Base-by-base conservation (phyloP, 1,140 invertebrate genomes). In the Drosophila busckii region DNA sequence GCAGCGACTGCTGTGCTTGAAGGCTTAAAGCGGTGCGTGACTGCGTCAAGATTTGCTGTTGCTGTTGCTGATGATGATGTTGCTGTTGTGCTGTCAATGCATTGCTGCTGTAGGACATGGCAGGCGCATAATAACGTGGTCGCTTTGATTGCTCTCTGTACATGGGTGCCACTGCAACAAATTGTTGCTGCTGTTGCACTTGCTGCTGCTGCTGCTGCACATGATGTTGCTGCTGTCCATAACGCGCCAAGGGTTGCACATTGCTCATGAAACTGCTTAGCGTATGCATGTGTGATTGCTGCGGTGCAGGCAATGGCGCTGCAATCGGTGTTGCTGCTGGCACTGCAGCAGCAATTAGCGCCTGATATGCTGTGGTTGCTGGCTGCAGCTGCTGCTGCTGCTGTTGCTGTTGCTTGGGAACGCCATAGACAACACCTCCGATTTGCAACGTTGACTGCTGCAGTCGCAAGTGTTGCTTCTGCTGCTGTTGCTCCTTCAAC, bases 241-340 rank as follows among this genome's bases (percentile, higher is more conserved):
- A 85, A 22, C 80, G 80, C 9, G 70, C 49, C 25, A 56, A 65
- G 0, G 82, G 82, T 40, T 85, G 75, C 13, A 85, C 82, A 0
- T 53, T 76, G 46, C 61, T 82, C 82, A 82, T 85, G 29, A 82
- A 82, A 50, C 82, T 85, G 15, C 82, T 53, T 32, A 84, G 63
- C 4, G 70, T 54, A 22, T 82, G 80, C 8, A 84, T 40, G 35
- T 82, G 75, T 8, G 64, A 62, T 23, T 64, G 56, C 19, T 78
- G 68, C n/a, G 67, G 61, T 13, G 67, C 68, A 0, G 40, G 17
- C 31, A 70, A 10, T 5, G 60, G 54, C 5, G 54, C 45, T 4
- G 26, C 28, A 22, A 17, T 19, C 7, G 26, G 2, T 28, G 35
- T 29, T 19, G 35, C 2, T n/a, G 40, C 8, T 10, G 38, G 9